Evolutionary conservation across 2,113 vertebrate genomes (phyloP), one percentile per base, ranked within the genome.

Genomic region (Meleagris gallopavo): DNA sequence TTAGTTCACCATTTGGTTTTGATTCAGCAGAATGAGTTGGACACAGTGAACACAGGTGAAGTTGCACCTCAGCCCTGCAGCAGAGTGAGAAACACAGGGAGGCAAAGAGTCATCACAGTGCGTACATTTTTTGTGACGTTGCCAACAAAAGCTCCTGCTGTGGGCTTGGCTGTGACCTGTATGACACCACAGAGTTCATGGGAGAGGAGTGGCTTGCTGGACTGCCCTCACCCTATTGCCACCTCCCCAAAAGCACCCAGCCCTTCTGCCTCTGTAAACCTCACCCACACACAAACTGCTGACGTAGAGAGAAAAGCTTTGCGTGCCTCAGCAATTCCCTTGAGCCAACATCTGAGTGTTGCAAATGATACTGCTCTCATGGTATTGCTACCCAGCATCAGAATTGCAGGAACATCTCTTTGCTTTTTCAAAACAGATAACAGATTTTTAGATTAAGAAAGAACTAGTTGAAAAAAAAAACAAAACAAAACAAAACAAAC

Each of bases 1-100:
- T 6, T 1, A 3, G 17, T 29, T 80, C 69, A 5, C 2, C 3
- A 0, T 16, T 27, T 21, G 40, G 11, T 6, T 71, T 75, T 38
- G 76, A 38, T 9, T 46, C 19, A 6, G 7, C 11, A 11, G 45
- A 38, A 45, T 7, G 5, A 4, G 13, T 6, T 30, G 36, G n/a
- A 38, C 34, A 11, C 1, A 2, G 4, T 3, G 6, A 30, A 32
- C 22, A 13, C 43, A 25, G 54, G 9, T 0, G 2, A 67, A 22
- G 36, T 30, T 3, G 34, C 66, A 24, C 32, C 18, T 40, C 75
- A 21, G 69, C 72, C 62, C 65, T 29, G 46, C 9, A 3, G 71
- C 3, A 3, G 24, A 64, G 41, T 64, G 34, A n/a, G 48, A 11
- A 64, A 36, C 4, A 6, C 55, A 3, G 9, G 25, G 50, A 2